Percentiles rank a stretch among this genome's conserved stretches.
These are phyloP conservation scores for Desoria tigrina DNA, from an alignment of 2,888 invertebrate genomes.

Conservation along the genomic window DNA sequence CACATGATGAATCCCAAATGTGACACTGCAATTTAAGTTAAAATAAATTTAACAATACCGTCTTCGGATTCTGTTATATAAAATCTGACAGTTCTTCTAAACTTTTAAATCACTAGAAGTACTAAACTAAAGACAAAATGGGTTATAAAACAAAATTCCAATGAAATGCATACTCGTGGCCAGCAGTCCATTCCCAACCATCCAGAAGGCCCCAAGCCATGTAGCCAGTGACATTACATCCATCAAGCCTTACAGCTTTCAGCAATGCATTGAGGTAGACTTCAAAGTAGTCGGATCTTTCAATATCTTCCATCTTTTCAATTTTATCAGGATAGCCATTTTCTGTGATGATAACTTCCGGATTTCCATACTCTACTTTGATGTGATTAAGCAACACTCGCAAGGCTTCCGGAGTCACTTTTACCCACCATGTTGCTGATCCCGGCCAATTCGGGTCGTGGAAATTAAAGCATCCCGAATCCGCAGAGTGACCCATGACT, in stretches of 20 bases:
- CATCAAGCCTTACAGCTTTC: conserved; percentile 18
- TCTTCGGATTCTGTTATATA: too few species aligned
- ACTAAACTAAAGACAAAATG: too few species aligned
- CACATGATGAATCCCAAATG: too few species aligned
- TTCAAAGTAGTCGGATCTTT: background rate
- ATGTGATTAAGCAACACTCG: conserved; percentile 29
- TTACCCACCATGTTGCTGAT: conserved; percentile 10
- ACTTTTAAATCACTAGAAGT: too few species aligned
- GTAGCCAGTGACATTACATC: conserved; percentile 20
- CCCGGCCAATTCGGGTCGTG: conserved; percentile 13
- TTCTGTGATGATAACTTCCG: conserved; percentile 30
- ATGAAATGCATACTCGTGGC: conserved; percentile 5
- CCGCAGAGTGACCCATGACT: background rate
- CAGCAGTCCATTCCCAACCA: conserved; percentile 18
- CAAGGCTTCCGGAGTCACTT: conserved; percentile 29
- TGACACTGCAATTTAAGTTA: too few species aligned
- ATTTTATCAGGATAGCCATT: conserved; percentile 27
- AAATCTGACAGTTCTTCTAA: too few species aligned
- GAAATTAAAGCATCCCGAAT: conserved; percentile 1
- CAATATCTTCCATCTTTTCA: conserved; percentile 9
- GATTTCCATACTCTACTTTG: conserved; percentile 30
- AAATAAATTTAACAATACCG: too few species aligned
- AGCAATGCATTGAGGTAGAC: conserved; percentile 13
- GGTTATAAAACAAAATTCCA: too few species aligned
- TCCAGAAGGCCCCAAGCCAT: conserved; percentile 19